Conservation (phyloP, 2,797 vertebrate species). For the Onychomys arenicola region DNA sequence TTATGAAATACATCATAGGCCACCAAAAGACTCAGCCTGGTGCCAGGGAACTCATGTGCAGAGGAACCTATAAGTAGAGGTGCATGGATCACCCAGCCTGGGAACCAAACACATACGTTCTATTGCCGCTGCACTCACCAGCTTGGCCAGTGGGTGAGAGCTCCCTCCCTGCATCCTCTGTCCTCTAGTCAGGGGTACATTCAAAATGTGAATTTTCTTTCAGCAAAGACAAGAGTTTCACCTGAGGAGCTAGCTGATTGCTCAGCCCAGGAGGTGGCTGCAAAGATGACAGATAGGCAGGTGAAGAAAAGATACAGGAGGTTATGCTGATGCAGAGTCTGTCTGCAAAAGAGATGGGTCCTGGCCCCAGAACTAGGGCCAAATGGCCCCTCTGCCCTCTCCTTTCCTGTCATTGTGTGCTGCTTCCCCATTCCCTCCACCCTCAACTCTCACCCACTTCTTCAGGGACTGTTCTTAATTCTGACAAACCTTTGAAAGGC, state of each 20-base stretch:
- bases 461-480: too few relatives aligned
- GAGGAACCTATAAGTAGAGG: not conserved
- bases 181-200: rapidly evolving
- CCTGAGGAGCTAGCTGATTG: not conserved
- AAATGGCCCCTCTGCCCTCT: not conserved
- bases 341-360: rapidly evolving
- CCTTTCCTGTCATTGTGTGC: rapidly evolving
- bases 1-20: not conserved
- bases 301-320: rapidly evolving
- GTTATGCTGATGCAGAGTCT: not conserved
- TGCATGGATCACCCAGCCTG: rapidly evolving
- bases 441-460: rapidly evolving
- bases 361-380: too few relatives aligned
- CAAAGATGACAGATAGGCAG: not conserved
- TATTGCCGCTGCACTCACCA: rapidly evolving
- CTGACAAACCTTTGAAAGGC: not conserved
- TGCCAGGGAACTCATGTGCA: not conserved
- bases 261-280: not conserved
- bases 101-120: rapidly evolving
- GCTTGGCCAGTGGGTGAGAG: not conserved
- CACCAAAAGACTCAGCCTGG: not conserved
- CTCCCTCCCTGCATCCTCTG: not conserved
- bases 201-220: not conserved
- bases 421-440: not conserved
- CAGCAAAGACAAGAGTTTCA: not conserved